Evolutionary conservation across 2,113 vertebrate genomes (phyloP).

Genomic region (Rallus limicola): DNA sequence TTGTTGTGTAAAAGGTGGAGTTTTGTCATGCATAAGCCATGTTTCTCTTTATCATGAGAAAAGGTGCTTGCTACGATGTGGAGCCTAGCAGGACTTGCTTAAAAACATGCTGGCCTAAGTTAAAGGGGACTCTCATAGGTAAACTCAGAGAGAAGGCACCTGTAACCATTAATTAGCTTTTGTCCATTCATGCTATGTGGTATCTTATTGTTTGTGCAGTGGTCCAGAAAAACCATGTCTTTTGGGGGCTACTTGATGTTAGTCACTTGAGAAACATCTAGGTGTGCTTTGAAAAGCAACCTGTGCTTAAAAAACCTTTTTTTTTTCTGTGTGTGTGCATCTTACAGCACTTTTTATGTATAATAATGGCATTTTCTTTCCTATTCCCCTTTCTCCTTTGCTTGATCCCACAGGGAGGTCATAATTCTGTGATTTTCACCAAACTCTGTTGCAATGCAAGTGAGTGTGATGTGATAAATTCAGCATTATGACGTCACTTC

Average conservation of each 20-base stretch:
- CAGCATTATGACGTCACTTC: constrained; percentile 69
- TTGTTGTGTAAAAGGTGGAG: not conserved
- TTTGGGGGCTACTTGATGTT: not conserved
- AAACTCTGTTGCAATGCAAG: constrained; percentile 72
- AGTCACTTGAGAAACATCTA: not conserved
- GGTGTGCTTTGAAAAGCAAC: not conserved
- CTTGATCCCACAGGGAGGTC: constrained; percentile 71
- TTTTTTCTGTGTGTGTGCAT: not conserved
- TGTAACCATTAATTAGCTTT: not conserved
- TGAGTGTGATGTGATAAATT: constrained; percentile 72
- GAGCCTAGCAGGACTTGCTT: not conserved
- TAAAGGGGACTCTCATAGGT: not conserved
- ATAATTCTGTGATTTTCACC: constrained; percentile 72
- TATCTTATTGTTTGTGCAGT: not conserved
- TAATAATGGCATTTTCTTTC: constrained; percentile 67
- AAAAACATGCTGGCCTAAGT: not conserved
- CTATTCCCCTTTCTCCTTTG: constrained; percentile 67
- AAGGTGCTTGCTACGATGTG: not conserved
- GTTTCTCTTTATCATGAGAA: not conserved
- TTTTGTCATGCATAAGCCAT: not conserved
- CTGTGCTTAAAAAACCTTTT: not conserved
- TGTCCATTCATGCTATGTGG: not conserved
- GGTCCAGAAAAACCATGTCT: not conserved
- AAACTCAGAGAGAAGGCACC: not conserved
- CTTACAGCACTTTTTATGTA: constrained; percentile 42